Conservation (phyloP, 2,113 vertebrate genomes). For the Ascaphus truei region DNA sequence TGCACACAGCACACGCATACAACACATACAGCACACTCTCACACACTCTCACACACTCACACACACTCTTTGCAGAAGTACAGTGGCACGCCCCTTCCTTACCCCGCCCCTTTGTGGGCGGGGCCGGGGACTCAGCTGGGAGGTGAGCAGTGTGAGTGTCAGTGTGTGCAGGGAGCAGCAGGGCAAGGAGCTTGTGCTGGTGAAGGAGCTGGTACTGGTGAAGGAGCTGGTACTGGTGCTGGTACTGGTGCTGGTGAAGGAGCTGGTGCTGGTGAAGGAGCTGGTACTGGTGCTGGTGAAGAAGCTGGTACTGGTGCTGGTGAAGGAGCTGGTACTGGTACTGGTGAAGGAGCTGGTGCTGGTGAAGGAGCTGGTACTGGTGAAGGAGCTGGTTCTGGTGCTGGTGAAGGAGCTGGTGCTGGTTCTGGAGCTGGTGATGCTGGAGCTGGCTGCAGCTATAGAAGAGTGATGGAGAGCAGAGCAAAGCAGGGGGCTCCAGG, state of each 20-base stretch:
- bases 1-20: no score
- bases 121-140: neutral
- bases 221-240: neutral
- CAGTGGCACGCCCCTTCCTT: neutral
- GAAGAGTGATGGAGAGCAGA: constrained; percentile 21
- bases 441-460: neutral
- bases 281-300: neutral
- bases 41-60: no score
- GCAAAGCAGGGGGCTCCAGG: neutral
- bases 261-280: neutral
- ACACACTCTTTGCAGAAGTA: no score
- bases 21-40: no score
- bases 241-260: neutral
- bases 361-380: constrained; percentile 21
- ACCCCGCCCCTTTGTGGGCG: neutral
- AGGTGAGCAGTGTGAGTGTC: neutral
- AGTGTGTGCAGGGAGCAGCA: constrained; percentile 47
- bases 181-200: constrained; percentile 13
- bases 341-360: no score
- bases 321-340: neutral
- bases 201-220: constrained; percentile 8
- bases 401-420: neutral
- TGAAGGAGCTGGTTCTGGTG: neutral
- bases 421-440: neutral
- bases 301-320: neutral